Evolutionary conservation across 2,113 vertebrate species (phyloP).

Genomic region (Anseranas semipalmata): DNA sequence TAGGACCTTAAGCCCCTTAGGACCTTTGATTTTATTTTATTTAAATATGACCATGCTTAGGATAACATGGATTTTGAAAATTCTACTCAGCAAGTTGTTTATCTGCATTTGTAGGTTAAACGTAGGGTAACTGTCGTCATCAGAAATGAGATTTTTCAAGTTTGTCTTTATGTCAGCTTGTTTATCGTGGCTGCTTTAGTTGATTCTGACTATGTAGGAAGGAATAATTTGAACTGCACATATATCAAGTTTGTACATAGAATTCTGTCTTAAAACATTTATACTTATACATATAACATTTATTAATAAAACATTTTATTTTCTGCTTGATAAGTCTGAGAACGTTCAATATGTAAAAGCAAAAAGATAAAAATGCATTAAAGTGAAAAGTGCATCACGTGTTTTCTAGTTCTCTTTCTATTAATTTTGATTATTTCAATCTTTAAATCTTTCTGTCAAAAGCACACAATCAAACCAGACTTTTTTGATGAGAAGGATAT

Average conservation of each 20-base stretch:
- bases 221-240: background rate
- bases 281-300: too few species aligned
- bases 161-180: background rate
- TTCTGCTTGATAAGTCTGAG: background rate
- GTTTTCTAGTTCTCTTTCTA: background rate
- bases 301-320: background rate
- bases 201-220: background rate
- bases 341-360: background rate
- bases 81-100: background rate
- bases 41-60: background rate
- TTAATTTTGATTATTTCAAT: background rate
- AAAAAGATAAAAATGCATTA: background rate
- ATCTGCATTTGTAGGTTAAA: background rate
- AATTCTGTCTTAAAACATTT: background rate
- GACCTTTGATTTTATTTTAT: too few species aligned
- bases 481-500: background rate
- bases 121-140: background rate
- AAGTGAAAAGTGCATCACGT: background rate
- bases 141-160: background rate
- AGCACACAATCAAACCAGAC: background rate
- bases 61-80: background rate
- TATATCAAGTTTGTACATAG: background rate
- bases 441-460: background rate
- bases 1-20: too few species aligned
- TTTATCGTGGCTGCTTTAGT: background rate